These are phyloP conservation scores for Echinometra lucunter DNA, from an alignment of 53 echinoderm and acorn worm genomes.

Conservation along the genomic window DNA sequence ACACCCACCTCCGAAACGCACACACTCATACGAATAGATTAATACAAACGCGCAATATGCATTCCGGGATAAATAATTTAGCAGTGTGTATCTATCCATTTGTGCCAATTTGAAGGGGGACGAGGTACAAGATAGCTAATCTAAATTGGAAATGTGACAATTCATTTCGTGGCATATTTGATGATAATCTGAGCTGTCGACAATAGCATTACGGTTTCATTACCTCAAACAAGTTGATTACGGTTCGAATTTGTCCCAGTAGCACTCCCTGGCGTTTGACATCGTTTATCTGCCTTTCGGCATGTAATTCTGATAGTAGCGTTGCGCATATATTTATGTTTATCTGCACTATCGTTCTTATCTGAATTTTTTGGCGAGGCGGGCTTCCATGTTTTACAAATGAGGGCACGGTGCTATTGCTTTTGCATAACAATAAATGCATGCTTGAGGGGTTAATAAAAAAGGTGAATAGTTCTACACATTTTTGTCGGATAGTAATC, in stretches of 20 bases:
- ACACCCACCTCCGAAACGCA: background rate
- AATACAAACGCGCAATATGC: background rate
- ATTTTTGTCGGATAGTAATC: background rate
- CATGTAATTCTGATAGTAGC: constrained; percentile 28
- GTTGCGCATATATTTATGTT: background rate
- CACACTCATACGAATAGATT: background rate
- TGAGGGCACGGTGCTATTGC: background rate
- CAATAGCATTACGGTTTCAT: constrained; percentile 35
- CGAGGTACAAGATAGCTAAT: constrained; percentile 26
- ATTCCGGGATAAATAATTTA: background rate
- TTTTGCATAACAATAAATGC: background rate
- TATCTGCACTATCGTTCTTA: background rate
- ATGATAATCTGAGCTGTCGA: constrained; percentile 41
- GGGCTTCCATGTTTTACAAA: background rate
- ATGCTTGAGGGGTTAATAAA: background rate
- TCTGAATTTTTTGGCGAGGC: background rate
- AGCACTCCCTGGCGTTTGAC: constrained; percentile 26
- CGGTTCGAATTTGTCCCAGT: background rate
- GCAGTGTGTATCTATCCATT: constrained; percentile 28
- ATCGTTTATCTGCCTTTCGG: constrained; percentile 46
- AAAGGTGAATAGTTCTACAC: background rate
- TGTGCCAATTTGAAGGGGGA: constrained; percentile 17
- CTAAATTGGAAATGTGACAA: constrained; percentile 35
- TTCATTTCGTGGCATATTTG: constrained; percentile 33
- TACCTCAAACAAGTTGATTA: constrained; percentile 42